Conservation (phyloP, 2,797 vertebrate species). For the Pangasius mekongensis region DNA sequence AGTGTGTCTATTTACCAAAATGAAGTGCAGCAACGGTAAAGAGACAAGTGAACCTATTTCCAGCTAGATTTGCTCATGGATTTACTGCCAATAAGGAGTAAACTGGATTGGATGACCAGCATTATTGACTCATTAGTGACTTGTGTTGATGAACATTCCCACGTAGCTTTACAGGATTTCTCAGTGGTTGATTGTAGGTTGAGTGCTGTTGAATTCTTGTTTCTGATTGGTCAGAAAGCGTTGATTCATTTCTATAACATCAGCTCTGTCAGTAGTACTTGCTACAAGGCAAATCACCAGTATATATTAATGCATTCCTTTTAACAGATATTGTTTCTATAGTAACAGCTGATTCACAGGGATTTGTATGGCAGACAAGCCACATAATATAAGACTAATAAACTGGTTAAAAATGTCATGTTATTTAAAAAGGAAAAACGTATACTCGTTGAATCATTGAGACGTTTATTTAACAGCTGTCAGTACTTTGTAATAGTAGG, state of each 20-base stretch:
- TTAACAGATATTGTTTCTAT: conserved; percentile 11
- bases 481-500: not conserved
- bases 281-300: not conserved
- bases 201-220: not conserved
- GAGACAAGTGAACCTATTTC: not conserved
- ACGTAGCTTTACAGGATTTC: not conserved
- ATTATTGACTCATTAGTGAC: conserved; percentile 11
- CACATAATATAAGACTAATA: not conserved
- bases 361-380: not conserved
- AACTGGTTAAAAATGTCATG: not conserved
- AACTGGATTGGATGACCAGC: conserved; percentile 2
- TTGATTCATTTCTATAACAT: not conserved
- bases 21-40: not conserved
- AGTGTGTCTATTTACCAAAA: not conserved
- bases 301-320: not conserved
- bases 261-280: not conserved
- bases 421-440: not conserved
- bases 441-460: not conserved
- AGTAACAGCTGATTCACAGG: not conserved
- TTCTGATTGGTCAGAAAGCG: not conserved
- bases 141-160: not conserved
- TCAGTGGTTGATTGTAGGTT: not conserved
- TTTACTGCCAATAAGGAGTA: conserved; percentile 4
- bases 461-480: not conserved
- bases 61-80: not conserved